Base-by-base conservation (phyloP, 2,113 vertebrate species). In the Polypterus bichir region DNA sequence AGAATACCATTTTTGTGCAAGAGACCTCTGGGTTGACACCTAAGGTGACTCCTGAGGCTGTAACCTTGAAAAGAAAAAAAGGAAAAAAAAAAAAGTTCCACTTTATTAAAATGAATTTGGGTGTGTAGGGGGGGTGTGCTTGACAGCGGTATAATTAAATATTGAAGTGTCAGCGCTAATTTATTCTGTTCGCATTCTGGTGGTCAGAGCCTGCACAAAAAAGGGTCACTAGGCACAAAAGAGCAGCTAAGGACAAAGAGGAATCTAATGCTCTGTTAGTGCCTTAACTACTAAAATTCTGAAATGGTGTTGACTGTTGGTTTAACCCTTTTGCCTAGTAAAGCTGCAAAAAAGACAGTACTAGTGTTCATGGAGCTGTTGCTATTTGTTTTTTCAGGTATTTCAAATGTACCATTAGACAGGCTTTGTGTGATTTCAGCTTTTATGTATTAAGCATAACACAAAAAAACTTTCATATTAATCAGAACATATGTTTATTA, bases 61-160 rank as follows among this genome's bases (percentile, higher is more conserved):
- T 96, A 91, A 97, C 96, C 96, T 97, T 95, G 91, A 88, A 82
- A 84, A 79, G 82, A 69, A 81, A 86, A 79, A 52, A 52, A 49
- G 60, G 5, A 55, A 47, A 47, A 55, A 48, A 60, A 81, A 79
- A 81, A 89, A 91, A 92, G 86, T 86, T 81, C 81, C 79, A 94
- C 89, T 97, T 95, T 98, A 98, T 98, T 97, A 97, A 97, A 97
- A 97, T 95, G 90, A 97, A 96, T 97, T 93, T 98, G 89, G 88
- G 27, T 27, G 27, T 27, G 27, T 92, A 88, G 86, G 91, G 92
- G 89, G 91, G 88, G 88, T 78, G 73, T 69, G 82, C 88, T 91
- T 98, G 95, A 97, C 94, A 97, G 93, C 93, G 88, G 92, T 92
- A 94, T 97, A 97, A 98, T 97, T 98, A 97, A 97, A 97, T 92